Conservation (phyloP, 1,140 invertebrate species). For the Polyergus mexicanus region DNA sequence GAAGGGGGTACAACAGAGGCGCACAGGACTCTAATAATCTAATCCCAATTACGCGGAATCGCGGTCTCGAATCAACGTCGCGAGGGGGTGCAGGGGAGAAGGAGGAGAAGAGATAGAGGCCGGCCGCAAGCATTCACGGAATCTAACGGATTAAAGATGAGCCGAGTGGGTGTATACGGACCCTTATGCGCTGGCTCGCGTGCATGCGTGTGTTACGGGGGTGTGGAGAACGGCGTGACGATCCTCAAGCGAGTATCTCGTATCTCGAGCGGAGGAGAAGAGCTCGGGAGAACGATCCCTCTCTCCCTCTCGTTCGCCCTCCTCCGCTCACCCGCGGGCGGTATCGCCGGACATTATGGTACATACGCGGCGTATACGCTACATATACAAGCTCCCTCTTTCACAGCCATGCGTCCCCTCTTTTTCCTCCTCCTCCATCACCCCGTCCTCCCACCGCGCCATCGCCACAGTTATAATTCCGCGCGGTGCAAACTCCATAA, state of each 20-base stretch:
- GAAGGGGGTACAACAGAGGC: background rate
- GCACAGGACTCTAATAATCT: slow-evolving; percentile 76
- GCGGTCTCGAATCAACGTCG: slow-evolving; percentile 68
- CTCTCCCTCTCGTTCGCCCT: slow-evolving; percentile 64
- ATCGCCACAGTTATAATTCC: slow-evolving; percentile 79
- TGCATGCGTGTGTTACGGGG: slow-evolving; percentile 54
- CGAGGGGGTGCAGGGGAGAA: background rate
- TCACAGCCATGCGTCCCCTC: background rate
- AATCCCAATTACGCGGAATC: slow-evolving; percentile 79
- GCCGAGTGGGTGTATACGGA: slow-evolving; percentile 65
- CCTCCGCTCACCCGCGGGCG: slow-evolving; percentile 56
- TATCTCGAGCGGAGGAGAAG: slow-evolving; percentile 73
- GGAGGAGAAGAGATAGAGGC: slow-evolving; percentile 3
- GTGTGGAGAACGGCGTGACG: slow-evolving; percentile 65
- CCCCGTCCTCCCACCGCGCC: slow-evolving; percentile 39
- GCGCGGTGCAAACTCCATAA: slow-evolving; percentile 83
- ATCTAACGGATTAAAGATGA: slow-evolving; percentile 77
- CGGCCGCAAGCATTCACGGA: slow-evolving; percentile 71
- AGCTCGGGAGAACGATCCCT: slow-evolving; percentile 55
- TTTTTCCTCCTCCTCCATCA: slow-evolving; percentile 21
- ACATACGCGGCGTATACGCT: slow-evolving; percentile 72
- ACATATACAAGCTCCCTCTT: slow-evolving; percentile 75
- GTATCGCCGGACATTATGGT: slow-evolving; percentile 77
- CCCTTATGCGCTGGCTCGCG: slow-evolving; percentile 74
- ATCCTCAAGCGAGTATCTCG: slow-evolving; percentile 4